Conservation (phyloP, 2,113 vertebrate species). For the Coturnix japonica region DNA sequence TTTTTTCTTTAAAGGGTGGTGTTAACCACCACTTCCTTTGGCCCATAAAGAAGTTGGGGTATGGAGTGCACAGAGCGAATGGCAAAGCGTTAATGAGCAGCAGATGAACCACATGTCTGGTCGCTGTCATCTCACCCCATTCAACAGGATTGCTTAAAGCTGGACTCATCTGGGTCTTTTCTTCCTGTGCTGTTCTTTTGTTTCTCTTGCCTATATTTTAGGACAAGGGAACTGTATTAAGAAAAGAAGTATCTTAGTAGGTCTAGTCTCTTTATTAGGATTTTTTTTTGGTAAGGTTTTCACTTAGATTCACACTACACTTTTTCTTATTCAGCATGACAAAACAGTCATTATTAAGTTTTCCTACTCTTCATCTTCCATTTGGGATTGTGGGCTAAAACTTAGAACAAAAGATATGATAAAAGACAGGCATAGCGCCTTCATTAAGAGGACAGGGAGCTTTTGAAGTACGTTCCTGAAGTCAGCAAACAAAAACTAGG, state of each 20-base stretch:
- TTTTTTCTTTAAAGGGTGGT: background rate
- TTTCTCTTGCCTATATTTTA: background rate
- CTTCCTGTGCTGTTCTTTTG: background rate
- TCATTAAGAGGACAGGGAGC: background rate
- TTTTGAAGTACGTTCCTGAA: conserved; percentile 50
- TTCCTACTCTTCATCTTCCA: conserved; percentile 14
- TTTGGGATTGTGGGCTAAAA: conserved; percentile 17
- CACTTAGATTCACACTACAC: background rate
- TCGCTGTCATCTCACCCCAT: background rate
- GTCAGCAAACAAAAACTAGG: conserved; percentile 34
- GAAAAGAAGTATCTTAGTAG: background rate
- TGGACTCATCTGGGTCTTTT: background rate
- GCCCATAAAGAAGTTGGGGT: background rate
- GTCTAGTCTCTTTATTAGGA: background rate
- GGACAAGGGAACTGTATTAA: background rate
- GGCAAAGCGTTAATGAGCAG: background rate
- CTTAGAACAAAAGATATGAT: conserved; percentile 14
- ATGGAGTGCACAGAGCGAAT: background rate
- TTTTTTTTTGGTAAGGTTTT: background rate
- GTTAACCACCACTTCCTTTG: background rate
- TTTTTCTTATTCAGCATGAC: background rate
- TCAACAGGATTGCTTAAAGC: background rate
- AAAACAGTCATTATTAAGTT: background rate
- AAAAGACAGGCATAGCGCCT: background rate
- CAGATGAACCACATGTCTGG: background rate